Base-by-base conservation (phyloP, 2,888 invertebrate genomes). In the Perdita meconis region DNA sequence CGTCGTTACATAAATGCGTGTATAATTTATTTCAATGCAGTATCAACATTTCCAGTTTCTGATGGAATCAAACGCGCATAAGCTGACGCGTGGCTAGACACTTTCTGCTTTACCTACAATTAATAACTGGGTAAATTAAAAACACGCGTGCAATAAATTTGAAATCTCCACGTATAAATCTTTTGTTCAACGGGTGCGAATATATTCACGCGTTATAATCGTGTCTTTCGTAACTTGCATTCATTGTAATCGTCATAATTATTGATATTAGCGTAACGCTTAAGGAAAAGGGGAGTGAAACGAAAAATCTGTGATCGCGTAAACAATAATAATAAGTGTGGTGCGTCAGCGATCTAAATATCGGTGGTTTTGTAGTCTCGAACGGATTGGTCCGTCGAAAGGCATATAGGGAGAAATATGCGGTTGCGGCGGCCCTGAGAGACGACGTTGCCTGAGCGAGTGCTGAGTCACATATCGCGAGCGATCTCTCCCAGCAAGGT, bases 401-500 rank as follows among this genome's bases (percentile, higher is more conserved):
- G 26, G 22, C 24, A 51, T 47, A 67, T 79, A 67, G 80, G 86
- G 85, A 68, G 81, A 85, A 78, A 47, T 57, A 22, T 57, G 42
- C 19, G 53, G 57, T 78, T 67, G 75, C 6, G 55, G 47, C 89
- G 84, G 63, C 84, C 83, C 88, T 88, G 86, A 63, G 42, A 64
- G 55, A 67, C 85, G 77, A 82, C 82, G 86, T 86, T 83, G 82
- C 78, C 84, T 67, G 64, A 82, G 68, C 74, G 85, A 83, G 60
- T 88, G 88, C 89, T 89, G 88, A 89, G 89, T 89, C 88, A 89
- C 85, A 89, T 84, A 86, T 87, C 86, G 84, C 61, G 73, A 81
- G 77, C 84, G 75, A 88, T 88, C 86, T 88, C 80, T 84, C 77
- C 64, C 59, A 79, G 81, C 75, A 83, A 87, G 86, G 86, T 85